Evolutionary conservation across 2,888 invertebrate species (phyloP), one percentile per base, ranked within the genome.

Genomic region (Zelleria hepariella): DNA sequence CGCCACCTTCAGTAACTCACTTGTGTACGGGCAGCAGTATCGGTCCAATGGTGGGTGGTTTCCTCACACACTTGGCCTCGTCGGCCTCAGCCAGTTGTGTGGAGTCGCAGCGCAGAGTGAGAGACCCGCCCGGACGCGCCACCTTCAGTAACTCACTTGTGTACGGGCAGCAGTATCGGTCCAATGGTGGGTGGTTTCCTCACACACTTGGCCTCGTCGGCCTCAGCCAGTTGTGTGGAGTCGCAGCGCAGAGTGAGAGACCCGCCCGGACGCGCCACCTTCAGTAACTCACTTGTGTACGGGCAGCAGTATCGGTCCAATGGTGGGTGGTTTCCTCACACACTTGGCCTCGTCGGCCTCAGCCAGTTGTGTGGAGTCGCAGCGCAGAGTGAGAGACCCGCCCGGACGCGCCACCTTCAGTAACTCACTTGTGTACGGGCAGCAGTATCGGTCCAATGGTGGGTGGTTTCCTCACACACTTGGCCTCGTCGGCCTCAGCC

Each of bases 1-100:
- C n/a, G n/a, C n/a, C n/a, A n/a, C n/a, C n/a, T n/a, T n/a, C n/a
- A n/a, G n/a, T n/a, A 48, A 48, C 48, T 69, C 55, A 85, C 85
- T 82, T 85, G 64, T 86, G 86, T 0, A 61, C 65, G 0, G 86
- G 86, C 62, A 86, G 68, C 25, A 86, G 61, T 0, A 63, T 66
- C 0, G 73, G 67, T 1, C 60, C 59, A 5, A 87, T 61, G 0
- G 58, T 55, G 1, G 86, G 84, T 26, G 84, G 69, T 0, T 57
- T 15, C 32, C 63, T 65, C 5, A 74, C 62, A 5, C 62, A 47
- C 4, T 62, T 62, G 1, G 77, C 70, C 55, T 80, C 80, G 57
- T 80, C 80, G 0, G 63, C 60, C 0, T 71, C 72, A 0, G 64
- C 58, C 8, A 62, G 62, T 62, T 60, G 64, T 5, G 61, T 26